Conservation (phyloP, 2,888 invertebrate species). For the Protonemura montana region DNA sequence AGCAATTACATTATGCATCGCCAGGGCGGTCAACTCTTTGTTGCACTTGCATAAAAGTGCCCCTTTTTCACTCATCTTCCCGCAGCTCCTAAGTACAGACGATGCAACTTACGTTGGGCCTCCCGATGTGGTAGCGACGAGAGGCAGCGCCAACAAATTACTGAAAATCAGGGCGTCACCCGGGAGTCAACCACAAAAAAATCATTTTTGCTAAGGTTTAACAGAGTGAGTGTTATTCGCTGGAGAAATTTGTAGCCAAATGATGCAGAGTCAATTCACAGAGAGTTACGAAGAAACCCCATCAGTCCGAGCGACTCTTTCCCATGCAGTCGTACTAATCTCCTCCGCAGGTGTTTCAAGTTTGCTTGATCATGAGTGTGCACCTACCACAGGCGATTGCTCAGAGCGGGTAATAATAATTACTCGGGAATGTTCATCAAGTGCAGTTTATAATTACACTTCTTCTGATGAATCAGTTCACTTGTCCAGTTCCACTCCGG, state of each 20-base stretch:
- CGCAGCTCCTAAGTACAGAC: background rate
- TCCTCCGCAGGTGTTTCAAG: background rate
- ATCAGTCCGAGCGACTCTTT: too few relatives aligned
- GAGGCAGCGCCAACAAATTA: too few relatives aligned
- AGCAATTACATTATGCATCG: conserved; percentile 34
- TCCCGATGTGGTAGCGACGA: too few relatives aligned
- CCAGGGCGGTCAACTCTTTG: conserved; percentile 29
- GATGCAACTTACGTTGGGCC: background rate
- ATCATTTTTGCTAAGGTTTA: too few relatives aligned
- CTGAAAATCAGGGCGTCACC: too few relatives aligned
- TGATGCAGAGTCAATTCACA: too few relatives aligned
- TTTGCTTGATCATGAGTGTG: conserved; percentile 13
- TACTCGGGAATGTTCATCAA: conserved; percentile 27
- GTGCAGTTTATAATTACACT: conserved; percentile 29
- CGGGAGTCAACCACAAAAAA: too few relatives aligned
- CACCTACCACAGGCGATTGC: conserved; percentile 37
- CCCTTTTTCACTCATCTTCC: background rate
- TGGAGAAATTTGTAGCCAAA: too few relatives aligned
- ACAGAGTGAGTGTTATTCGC: too few relatives aligned
- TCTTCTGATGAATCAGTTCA: conserved; percentile 19
- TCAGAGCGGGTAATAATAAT: conserved; percentile 17
- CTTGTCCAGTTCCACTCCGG: background rate
- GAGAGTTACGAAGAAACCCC: too few relatives aligned
- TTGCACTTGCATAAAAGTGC: conserved; percentile 14
- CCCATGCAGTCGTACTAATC: too few relatives aligned